phyloP scores from a whole-genome alignment of 2,888 invertebrate species.

The Doris montereyensis region DNA sequence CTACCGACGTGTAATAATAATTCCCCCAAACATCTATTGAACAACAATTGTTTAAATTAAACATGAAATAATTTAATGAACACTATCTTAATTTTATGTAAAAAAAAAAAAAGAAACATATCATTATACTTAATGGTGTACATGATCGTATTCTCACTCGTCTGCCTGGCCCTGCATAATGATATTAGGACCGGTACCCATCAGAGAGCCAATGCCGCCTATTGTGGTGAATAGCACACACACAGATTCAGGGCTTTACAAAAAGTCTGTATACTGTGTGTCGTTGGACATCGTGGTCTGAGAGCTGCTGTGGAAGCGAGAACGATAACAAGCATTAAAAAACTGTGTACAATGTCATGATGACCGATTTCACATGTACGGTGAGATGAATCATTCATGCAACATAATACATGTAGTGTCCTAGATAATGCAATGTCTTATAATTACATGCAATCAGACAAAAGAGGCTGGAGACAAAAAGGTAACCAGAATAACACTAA shows the following conservation, averaged over 20 bases:
- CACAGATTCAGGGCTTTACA: constrained; percentile 57
- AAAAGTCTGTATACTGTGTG: constrained; percentile 13
- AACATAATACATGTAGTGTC: too few species aligned
- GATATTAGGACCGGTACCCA: constrained; percentile 71
- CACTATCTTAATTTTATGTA: not conserved
- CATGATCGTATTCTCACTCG: constrained; percentile 44
- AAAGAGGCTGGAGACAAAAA: too few species aligned
- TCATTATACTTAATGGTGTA: not conserved
- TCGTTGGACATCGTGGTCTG: not conserved
- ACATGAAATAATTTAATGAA: not conserved
- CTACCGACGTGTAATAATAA: too few species aligned
- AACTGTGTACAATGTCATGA: too few species aligned
- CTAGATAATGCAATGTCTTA: too few species aligned
- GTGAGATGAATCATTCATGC: too few species aligned
- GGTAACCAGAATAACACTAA: too few species aligned
- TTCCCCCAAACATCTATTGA: not conserved
- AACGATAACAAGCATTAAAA: too few species aligned
- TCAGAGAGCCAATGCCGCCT: constrained; percentile 71
- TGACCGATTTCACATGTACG: too few species aligned
- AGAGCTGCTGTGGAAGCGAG: too few species aligned
- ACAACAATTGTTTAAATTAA: not conserved
- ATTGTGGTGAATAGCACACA: constrained; percentile 70
- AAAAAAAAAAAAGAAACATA: too few species aligned
- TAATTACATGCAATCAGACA: too few species aligned
- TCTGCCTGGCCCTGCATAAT: constrained; percentile 68